Base-by-base conservation (phyloP, 1,140 invertebrate genomes). In the Zaprionus camerounensis region DNA sequence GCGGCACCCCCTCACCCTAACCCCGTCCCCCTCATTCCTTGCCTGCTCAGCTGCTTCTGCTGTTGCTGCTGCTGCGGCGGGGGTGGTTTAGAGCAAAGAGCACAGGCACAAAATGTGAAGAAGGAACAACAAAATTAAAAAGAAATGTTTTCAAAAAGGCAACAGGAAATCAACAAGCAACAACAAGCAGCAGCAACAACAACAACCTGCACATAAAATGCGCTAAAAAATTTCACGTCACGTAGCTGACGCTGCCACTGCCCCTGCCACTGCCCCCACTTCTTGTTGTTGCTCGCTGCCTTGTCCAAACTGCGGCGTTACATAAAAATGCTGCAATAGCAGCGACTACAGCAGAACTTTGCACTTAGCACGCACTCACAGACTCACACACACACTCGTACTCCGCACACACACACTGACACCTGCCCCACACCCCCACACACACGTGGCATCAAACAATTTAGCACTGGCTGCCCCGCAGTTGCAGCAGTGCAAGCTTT, bases 151-250 rank as follows among this genome's bases (percentile, higher is more conserved):
- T 65, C 51, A 55, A 71, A 67, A 76, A 72, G 61, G 62, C 65
- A 71, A 28, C 61, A 71, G 63, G 49, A 70, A 84, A 53, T 59
- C 55, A 81, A 71, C 55, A 57, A 62, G 44, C 44, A 63, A 41
- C 61, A 68, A 57, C 73, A 82, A 80, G 56, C 65, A 80, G 83
- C 72, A 79, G 57, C 77, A 74, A 55, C 56, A 77, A 69, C 69
- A 77, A 77, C 49, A 80, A 88, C 69, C 73, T 87, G 77, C 80
- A 88, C 81, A 87, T 66, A 74, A 87, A 84, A 81, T 84, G 85
- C 84, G 81, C 78, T 84, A 64, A 81, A 87, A 88, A 78, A 84
- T 87, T 87, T 88, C 84, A 81, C 75, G 77, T 79, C 84, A 87
- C 85, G 84, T 87, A 83, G 71, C 70, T 69, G 72, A 26, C 41